phyloP scores from a whole-genome alignment of 2,888 invertebrate species.

The Drosophila neoperkinsi region DNA sequence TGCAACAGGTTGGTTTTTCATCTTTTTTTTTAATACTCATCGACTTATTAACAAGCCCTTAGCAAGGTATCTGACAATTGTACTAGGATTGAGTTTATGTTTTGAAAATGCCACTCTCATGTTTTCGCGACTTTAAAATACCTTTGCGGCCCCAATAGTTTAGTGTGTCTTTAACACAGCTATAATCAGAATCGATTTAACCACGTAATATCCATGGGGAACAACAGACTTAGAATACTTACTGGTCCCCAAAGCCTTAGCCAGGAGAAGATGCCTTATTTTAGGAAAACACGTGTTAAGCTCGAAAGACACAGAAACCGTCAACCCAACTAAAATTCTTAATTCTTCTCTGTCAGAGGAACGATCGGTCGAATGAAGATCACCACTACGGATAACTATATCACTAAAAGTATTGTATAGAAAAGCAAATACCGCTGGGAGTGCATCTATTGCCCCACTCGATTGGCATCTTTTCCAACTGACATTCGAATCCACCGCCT shows the following conservation, averaged over 20 bases:
- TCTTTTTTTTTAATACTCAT: neutral
- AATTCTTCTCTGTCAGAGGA: too few relatives aligned
- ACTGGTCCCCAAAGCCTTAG: neutral
- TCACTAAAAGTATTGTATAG: neutral
- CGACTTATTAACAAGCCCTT: constrained; percentile 11
- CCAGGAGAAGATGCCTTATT: neutral
- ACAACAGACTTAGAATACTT: neutral
- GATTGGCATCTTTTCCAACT: constrained; percentile 3
- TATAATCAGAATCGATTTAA: neutral
- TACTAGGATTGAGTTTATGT: neutral
- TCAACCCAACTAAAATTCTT: neutral
- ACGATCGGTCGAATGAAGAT: too few relatives aligned
- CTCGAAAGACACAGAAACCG: too few relatives aligned
- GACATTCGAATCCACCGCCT: constrained; percentile 30
- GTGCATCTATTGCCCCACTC: neutral
- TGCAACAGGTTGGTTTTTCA: constrained; percentile 6
- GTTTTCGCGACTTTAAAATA: neutral
- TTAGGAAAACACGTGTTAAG: neutral
- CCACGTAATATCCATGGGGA: neutral
- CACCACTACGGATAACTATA: too few relatives aligned
- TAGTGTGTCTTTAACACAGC: neutral
- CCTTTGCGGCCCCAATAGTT: neutral
- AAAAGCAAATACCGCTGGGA: neutral
- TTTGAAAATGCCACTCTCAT: neutral
- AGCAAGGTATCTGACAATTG: neutral